Conservation (phyloP, 92 coral and sea anemone genomes). For the Phenganax subtilis region DNA sequence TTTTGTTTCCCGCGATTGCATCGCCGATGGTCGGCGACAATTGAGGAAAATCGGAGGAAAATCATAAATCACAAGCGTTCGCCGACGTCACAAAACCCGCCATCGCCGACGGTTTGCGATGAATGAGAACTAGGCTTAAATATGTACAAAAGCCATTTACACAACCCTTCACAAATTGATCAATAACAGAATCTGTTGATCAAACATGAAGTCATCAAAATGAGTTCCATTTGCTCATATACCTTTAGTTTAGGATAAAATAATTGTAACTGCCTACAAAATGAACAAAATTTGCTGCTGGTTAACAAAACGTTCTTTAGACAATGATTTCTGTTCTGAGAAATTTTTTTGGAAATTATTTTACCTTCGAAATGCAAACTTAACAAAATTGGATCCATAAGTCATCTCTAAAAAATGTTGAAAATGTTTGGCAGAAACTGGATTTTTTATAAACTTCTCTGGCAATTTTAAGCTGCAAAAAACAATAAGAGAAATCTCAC, state of each 20-base stretch:
- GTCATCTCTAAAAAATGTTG: slow-evolving; percentile 62
- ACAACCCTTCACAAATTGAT: too few species aligned
- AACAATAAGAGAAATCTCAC: too few species aligned
- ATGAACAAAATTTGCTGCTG: slow-evolving; percentile 31
- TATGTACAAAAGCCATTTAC: too few species aligned
- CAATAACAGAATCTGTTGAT: neutral
- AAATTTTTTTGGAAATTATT: neutral
- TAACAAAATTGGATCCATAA: slow-evolving; percentile 56
- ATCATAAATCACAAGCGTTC: too few species aligned
- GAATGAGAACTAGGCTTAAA: too few species aligned
- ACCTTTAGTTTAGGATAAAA: slow-evolving; percentile 85
- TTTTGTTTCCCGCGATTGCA: too few species aligned
- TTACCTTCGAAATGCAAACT: slow-evolving; percentile 69
- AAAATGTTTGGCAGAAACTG: slow-evolving; percentile 57
- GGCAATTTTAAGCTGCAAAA: slow-evolving; percentile 47
- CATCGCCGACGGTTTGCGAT: too few species aligned
- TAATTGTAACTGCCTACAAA: slow-evolving; percentile 63
- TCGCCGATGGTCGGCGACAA: too few species aligned
- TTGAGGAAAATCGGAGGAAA: too few species aligned
- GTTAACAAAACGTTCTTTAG: neutral
- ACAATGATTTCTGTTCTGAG: neutral
- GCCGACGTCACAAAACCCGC: too few species aligned
- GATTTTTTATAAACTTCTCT: slow-evolving; percentile 33
- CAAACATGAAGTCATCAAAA: neutral
- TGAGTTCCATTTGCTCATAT: neutral